A percentile compares a stretch with the other conserved stretches of the same genome.
Evolutionary conservation across 1,140 invertebrate species (phyloP).

Genomic region (Drosophila ogumai): DNA sequence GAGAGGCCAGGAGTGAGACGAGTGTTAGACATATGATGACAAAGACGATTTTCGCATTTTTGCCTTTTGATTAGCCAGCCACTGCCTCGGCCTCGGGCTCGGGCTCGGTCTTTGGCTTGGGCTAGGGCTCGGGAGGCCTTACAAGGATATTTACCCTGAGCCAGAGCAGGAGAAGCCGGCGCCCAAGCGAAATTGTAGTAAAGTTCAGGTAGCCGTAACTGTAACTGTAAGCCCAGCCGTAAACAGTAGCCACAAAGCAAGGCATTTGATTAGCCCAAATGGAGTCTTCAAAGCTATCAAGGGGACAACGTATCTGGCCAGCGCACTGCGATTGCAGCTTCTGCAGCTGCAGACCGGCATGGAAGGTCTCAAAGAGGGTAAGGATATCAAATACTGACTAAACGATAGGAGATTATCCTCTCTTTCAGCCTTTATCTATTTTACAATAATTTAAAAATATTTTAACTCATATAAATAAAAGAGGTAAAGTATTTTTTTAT

Average conservation of each 20-base stretch:
- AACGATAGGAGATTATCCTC: too few relatives aligned
- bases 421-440: background rate
- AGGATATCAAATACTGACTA: too few relatives aligned
- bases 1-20: slow-evolving; percentile 20
- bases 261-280: slow-evolving; percentile 69
- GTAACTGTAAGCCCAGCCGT: slow-evolving; percentile 51
- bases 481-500: too few relatives aligned
- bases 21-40: slow-evolving; percentile 79
- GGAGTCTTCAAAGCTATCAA: slow-evolving; percentile 26
- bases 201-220: slow-evolving; percentile 65
- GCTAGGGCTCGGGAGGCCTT: slow-evolving; percentile 11
- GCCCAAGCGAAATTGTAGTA: slow-evolving; percentile 52
- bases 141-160: slow-evolving; percentile 18
- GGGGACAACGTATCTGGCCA: slow-evolving; percentile 9
- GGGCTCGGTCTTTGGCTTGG: slow-evolving; percentile 5
- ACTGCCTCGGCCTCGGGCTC: slow-evolving; percentile 3
- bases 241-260: slow-evolving; percentile 69
- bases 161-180: background rate
- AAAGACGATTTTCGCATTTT: slow-evolving; percentile 79
- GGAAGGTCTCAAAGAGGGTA: background rate
- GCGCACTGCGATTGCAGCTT: slow-evolving; percentile 1
- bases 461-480: background rate
- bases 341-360: background rate
- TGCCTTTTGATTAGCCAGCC: slow-evolving; percentile 76
- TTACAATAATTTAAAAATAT: background rate